Evolutionary conservation across 1,140 invertebrate genomes (phyloP), one percentile per base, ranked within the genome.

Genomic region (Hypsibius dujardini): DNA sequence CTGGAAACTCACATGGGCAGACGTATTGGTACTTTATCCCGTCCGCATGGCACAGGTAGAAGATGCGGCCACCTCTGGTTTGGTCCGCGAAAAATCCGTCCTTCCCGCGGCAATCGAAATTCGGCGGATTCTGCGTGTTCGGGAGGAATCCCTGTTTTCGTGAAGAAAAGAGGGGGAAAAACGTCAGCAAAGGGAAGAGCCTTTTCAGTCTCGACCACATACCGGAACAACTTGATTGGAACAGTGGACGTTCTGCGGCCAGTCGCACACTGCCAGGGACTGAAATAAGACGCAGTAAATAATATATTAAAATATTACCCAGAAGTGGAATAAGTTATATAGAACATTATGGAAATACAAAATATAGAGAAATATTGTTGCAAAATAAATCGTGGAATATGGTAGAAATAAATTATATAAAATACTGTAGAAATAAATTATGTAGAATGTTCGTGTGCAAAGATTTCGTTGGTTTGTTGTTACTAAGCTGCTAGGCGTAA

Each of bases 171-270:
- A 12, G 12, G 62, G 12, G 12, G 62, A 12, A 15, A 67, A 12
- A 15, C 12, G 45, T 45, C 42, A 56, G 42, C 12, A 67, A 15
- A 28, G 12, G 12, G 62, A 12, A 15, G 45, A 12, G 7, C 12
- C 12, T 45, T 45, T 12, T 7, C 12, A 67, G 7, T 42, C 12
- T 67, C 3, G 42, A 7, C 42, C 3, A 42, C 62, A 15, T 67
- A 67, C 62, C 62, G 62, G 62, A 7, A 7, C 42, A 45, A 7
- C 3, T 67, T 67, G 62, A 42, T 42, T 67, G 12, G 3, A 3
- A 67, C 62, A 67, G 12, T 45, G 62, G 3, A 67, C 62, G 62
- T 67, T 67, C 45, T 67, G 62, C 42, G 62, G 62, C 62, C 62
- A 67, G 42, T 67, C 62, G 42, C 62, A 67, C 12, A 67, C 62